Evolutionary conservation across 2,113 vertebrate species (phyloP).

Genomic region (Anoplopoma fimbria): DNA sequence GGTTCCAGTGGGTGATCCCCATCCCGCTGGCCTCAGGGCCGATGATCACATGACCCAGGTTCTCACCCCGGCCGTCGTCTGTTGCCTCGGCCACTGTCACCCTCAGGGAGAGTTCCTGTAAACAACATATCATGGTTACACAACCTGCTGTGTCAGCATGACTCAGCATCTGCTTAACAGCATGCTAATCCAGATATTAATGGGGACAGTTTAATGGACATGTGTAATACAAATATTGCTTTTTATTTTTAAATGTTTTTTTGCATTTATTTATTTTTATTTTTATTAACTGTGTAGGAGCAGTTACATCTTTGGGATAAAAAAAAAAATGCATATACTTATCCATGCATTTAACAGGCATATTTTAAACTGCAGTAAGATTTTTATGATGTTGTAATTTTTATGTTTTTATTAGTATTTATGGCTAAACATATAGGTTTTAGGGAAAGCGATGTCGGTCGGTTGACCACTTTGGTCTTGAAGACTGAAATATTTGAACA

Average conservation of each 20-base stretch:
- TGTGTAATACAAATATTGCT: not conserved
- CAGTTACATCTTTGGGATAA: not conserved
- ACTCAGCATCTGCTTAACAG: slow-evolving; percentile 14
- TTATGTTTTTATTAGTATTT: not conserved
- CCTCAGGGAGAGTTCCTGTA: slow-evolving; percentile 94
- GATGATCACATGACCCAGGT: slow-evolving; percentile 96
- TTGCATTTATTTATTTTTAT: too few relatives aligned
- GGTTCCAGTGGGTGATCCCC: slow-evolving; percentile 99
- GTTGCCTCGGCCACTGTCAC: slow-evolving; percentile 94
- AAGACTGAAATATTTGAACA: not conserved
- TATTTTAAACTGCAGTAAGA: not conserved
- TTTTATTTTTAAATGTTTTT: slow-evolving; percentile 9
- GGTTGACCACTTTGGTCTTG: not conserved
- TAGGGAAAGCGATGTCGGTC: not conserved
- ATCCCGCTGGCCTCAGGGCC: slow-evolving; percentile 92
- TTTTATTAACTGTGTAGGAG: too few relatives aligned
- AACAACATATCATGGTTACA: slow-evolving; percentile 6
- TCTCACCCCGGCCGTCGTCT: slow-evolving; percentile 91
- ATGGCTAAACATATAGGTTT: not conserved
- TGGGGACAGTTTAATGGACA: not conserved
- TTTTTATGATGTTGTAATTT: not conserved
- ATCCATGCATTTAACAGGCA: not conserved
- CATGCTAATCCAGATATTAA: not conserved
- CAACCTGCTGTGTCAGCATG: slow-evolving; percentile 26
- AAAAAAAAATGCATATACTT: not conserved